phyloP scores from a whole-genome alignment of 2,888 invertebrate genomes.

The Pherbina coryleti region DNA sequence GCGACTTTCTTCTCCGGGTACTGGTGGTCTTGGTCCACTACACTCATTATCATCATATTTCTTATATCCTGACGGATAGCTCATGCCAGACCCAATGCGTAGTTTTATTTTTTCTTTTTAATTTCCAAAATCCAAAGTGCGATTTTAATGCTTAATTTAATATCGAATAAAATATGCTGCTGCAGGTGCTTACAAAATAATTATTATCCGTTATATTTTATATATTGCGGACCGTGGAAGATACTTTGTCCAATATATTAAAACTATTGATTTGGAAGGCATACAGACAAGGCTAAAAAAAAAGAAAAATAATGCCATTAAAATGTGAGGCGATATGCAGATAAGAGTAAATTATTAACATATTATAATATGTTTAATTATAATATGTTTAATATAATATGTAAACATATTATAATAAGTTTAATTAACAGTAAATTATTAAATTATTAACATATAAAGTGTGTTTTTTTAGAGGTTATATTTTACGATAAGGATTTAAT shows the following conservation, averaged over 20 bases:
- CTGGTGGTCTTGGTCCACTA: constrained; percentile 82
- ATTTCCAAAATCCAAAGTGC: constrained; percentile 30
- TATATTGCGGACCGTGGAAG: constrained; percentile 66
- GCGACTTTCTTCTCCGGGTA: constrained; percentile 78
- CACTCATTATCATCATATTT: constrained; percentile 71
- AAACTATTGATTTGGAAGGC: constrained; percentile 65
- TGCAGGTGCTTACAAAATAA: constrained; percentile 55
- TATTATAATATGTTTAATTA: background rate
- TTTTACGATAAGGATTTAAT: too few species aligned
- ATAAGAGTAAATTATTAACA: background rate
- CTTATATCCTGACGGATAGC: constrained; percentile 66
- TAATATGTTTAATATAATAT: too few species aligned
- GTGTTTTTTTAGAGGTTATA: too few species aligned
- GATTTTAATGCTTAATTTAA: constrained; percentile 17
- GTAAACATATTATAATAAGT: too few species aligned
- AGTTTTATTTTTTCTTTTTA: background rate
- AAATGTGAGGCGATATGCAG: constrained; percentile 3
- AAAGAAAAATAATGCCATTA: background rate
- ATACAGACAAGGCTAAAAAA: constrained; percentile 69
- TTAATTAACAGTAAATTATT: too few species aligned
- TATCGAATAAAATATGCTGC: constrained; percentile 12
- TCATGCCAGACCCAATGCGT: constrained; percentile 66
- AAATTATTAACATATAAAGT: too few species aligned
- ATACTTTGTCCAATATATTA: constrained; percentile 61
- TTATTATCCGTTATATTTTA: constrained; percentile 64